Conservation (phyloP, 2,113 vertebrate species). For the Brachyhypopomus gauderio region DNA sequence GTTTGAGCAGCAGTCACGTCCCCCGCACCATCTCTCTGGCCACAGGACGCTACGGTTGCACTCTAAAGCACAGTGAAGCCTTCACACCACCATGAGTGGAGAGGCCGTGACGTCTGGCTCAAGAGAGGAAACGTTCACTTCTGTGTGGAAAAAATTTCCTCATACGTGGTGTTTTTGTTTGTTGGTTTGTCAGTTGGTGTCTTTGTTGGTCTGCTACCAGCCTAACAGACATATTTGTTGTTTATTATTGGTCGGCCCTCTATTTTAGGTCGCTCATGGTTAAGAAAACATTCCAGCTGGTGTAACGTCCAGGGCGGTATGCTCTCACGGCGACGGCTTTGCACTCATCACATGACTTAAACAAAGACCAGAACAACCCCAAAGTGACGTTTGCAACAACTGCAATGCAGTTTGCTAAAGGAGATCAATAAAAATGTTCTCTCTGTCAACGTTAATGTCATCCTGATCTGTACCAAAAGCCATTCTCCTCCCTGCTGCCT, state of each 20-base stretch:
- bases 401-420: not conserved
- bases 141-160: no score
- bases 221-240: no score
- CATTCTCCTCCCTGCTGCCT: not conserved
- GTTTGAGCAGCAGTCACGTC: conserved; percentile 29
- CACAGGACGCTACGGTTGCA: conserved; percentile 28
- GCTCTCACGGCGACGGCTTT: no score
- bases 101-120: conserved; percentile 42
- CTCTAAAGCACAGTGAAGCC: not conserved
- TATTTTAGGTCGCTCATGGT: no score
- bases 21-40: conserved; percentile 24
- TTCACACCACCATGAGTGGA: conserved; percentile 30
- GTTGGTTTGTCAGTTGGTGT: no score
- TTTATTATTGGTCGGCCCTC: no score
- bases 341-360: no score
- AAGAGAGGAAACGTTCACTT: not conserved
- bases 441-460: not conserved
- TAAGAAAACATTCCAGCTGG: no score
- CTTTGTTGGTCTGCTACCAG: no score
- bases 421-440: not conserved
- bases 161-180: no score
- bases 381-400: not conserved
- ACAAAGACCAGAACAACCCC: no score
- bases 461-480: not conserved
- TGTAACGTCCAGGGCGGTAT: no score